phyloP scores from a whole-genome alignment of 2,113 vertebrate genomes.

The Sylvia atricapilla region DNA sequence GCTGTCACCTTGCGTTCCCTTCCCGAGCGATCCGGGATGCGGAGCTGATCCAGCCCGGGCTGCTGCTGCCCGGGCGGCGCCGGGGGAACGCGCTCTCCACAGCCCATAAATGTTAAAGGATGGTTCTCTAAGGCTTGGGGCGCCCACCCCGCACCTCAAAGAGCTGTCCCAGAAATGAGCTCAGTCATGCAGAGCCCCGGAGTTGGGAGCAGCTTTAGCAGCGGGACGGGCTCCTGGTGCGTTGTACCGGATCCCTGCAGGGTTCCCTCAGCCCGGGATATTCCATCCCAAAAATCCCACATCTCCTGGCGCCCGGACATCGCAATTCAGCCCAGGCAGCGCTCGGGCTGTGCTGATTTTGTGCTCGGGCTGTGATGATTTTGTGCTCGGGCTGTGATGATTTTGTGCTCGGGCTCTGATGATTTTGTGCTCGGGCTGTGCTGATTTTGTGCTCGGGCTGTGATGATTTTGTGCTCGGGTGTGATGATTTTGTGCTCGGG shows the following conservation, averaged over 20 bases:
- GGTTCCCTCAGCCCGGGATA: background rate
- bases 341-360: background rate
- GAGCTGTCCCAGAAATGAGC: background rate
- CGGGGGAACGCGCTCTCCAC: accelerated
- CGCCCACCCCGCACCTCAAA: background rate
- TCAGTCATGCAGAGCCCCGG: background rate
- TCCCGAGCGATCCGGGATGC: background rate
- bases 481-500: background rate
- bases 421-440: too few species aligned
- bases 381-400: too few species aligned
- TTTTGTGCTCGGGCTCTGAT: too few species aligned
- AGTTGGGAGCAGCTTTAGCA: background rate
- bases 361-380: too few species aligned
- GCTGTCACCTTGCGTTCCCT: background rate
- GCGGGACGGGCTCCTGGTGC: background rate
- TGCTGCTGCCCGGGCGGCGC: background rate
- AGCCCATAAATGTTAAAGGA: background rate
- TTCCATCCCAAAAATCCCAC: background rate
- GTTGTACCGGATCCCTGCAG: background rate
- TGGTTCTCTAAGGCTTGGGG: background rate
- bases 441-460: too few species aligned
- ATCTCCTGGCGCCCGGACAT: background rate
- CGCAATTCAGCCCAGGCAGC: background rate
- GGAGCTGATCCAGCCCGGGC: background rate
- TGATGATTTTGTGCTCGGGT: too few species aligned